phyloP scores from a whole-genome alignment of 2,888 invertebrate genomes.

The Ormyrus thymus region DNA sequence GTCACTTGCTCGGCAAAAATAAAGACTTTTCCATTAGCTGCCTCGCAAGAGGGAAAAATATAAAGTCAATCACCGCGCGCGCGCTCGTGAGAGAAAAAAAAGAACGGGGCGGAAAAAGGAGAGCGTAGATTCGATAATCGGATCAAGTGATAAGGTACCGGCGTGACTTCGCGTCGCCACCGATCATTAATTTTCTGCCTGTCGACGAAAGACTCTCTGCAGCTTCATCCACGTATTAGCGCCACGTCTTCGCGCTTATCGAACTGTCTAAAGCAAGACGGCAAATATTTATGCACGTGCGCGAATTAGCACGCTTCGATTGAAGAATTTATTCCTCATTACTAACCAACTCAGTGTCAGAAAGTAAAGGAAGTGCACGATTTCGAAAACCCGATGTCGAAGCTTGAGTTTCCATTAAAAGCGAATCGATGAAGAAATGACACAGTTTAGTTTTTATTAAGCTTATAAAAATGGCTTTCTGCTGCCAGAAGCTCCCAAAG shows the following conservation, averaged over 20 bases:
- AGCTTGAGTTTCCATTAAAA: no score
- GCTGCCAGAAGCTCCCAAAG: no score
- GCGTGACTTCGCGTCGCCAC: slow-evolving; percentile 21
- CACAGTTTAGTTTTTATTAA: no score
- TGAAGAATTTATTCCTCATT: no score
- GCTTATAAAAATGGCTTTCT: no score
- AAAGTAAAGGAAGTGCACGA: no score
- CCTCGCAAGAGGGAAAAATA: neutral
- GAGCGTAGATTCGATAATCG: slow-evolving; percentile 27
- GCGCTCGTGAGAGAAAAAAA: no score
- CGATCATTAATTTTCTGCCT: slow-evolving; percentile 38
- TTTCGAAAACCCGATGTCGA: no score
- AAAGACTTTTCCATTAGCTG: no score
- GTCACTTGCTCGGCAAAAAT: neutral
- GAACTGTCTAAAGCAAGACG: neutral
- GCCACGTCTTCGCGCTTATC: neutral
- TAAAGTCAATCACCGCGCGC: slow-evolving; percentile 12
- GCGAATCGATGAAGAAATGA: no score
- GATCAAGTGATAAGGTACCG: slow-evolving; percentile 26
- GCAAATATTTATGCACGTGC: neutral
- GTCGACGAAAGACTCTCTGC: neutral
- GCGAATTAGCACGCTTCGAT: no score
- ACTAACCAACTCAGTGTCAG: no score
- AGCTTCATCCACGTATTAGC: slow-evolving; percentile 12
- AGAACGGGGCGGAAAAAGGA: neutral